Conservation (phyloP, 2,113 vertebrate genomes). For the Natator depressus region DNA sequence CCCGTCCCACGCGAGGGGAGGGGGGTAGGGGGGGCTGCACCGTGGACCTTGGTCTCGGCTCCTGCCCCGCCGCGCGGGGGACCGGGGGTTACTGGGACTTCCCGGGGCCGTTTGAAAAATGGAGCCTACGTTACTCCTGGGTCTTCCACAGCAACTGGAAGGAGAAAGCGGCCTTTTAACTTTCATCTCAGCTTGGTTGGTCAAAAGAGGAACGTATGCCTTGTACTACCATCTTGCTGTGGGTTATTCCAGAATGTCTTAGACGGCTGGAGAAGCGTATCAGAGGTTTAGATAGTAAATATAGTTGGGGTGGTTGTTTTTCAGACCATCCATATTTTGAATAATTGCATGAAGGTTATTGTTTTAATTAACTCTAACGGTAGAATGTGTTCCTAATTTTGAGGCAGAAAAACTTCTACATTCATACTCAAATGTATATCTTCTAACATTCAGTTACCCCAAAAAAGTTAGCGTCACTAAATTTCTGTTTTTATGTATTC, state of each 20-base stretch:
- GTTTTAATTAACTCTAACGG: neutral
- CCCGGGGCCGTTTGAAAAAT: neutral
- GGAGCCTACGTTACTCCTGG: rapidly evolving
- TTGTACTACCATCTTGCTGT: neutral
- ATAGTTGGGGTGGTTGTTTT: neutral
- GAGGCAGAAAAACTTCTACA: rapidly evolving
- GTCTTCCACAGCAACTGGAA: neutral
- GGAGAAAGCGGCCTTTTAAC: neutral
- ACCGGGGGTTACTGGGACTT: no score
- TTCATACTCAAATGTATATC: rapidly evolving
- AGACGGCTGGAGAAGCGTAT: neutral
- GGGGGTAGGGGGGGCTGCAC: no score
- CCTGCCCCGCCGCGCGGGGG: no score
- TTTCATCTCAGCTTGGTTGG: neutral
- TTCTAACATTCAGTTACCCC: neutral
- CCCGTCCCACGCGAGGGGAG: no score
- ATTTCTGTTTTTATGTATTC: conserved; percentile 59
- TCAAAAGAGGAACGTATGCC: rapidly evolving
- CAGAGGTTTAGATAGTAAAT: neutral
- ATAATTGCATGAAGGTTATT: neutral
- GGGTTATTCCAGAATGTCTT: neutral
- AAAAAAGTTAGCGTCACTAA: conserved; percentile 12
- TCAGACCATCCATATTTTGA: neutral
- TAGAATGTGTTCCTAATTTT: neutral
- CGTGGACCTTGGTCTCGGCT: no score